Conservation (phyloP, 1,140 invertebrate genomes). For the Oreohelix idahoensis region DNA sequence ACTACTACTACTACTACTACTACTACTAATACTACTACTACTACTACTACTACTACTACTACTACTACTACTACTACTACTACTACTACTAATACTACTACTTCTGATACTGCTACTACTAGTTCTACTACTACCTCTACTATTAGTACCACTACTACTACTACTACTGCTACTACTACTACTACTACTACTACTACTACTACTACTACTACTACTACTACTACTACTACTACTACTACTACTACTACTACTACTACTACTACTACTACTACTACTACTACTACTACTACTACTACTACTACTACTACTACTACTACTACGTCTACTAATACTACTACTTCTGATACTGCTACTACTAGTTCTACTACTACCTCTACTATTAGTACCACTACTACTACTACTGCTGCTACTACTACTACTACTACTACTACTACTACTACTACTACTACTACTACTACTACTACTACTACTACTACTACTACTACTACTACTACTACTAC, state of each 20-base stretch:
- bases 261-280: constrained; percentile 49
- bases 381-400: no score
- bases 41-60: constrained; percentile 18
- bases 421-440: constrained; percentile 36
- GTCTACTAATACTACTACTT: no score
- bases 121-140: no score
- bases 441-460: constrained; percentile 32
- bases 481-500: neutral
- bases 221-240: constrained; percentile 46
- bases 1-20: no score
- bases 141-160: no score
- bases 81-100: no score
- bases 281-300: constrained; percentile 42
- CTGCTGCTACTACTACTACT: constrained; percentile 25
- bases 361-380: no score
- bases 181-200: constrained; percentile 32
- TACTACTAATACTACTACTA: no score
- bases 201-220: constrained; percentile 47
- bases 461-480: constrained; percentile 32
- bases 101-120: no score
- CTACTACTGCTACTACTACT: constrained; percentile 26
- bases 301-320: no score
- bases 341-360: no score
- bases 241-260: constrained; percentile 47
- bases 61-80: constrained; percentile 24